A percentile compares a stretch with the other conserved stretches of the same genome.
Conservation (phyloP, 2,888 invertebrate genomes). For the Drepanosiphum platanoidis region DNA sequence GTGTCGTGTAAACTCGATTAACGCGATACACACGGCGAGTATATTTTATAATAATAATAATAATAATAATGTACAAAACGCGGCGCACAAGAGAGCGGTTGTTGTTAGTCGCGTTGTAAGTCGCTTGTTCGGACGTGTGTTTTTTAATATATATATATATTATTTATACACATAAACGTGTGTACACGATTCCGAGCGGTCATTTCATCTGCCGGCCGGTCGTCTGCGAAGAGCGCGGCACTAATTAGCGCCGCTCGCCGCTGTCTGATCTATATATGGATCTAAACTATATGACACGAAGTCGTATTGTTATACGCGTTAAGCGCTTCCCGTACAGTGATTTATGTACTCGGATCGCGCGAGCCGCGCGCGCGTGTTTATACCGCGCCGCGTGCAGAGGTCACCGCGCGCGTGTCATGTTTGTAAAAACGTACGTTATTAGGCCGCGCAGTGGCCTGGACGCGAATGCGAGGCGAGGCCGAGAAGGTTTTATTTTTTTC, state of each 20-base stretch:
- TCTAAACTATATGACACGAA: neutral
- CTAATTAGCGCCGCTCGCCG: neutral
- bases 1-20: neutral
- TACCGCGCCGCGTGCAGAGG: neutral
- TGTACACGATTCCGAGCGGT: neutral
- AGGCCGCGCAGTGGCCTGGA: no score
- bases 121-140: neutral
- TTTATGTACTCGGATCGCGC: slow-evolving; percentile 12
- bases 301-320: neutral
- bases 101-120: neutral
- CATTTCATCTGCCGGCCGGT: neutral
- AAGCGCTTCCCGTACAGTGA: neutral
- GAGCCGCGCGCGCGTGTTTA: neutral
- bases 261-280: slow-evolving; percentile 36
- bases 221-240: neutral
- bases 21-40: no score
- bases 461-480: no score
- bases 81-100: neutral
- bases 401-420: no score
- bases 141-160: no score
- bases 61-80: neutral
- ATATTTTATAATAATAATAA: no score
- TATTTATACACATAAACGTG: neutral
- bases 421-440: no score
- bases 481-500: no score